Base-by-base conservation (phyloP, 1,140 invertebrate species). In the Drosophila bifasciata region DNA sequence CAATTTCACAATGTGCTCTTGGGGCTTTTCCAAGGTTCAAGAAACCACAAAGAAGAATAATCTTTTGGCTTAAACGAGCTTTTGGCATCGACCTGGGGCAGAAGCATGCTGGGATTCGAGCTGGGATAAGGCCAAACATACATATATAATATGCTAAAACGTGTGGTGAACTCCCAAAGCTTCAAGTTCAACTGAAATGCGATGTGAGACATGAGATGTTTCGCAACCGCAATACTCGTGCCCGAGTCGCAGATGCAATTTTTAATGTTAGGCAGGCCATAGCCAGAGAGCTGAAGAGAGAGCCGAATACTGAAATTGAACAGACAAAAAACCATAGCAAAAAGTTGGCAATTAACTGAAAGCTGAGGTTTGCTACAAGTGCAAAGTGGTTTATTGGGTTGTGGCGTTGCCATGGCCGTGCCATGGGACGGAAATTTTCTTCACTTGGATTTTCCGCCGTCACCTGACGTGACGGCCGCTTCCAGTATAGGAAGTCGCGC, bases 251-350 rank as follows among this genome's bases (percentile, higher is more conserved):
- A 39, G 32, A 55, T 63, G 71, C 71, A 64, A 44, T 80, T 80
- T 79, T 79, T 64, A 79, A 79, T 79, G 76, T 76, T 80, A 79
- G 32, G 16, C 48, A 79, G 79, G 76, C 70, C 76, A 50, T 23
- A 70, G 45, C 25, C 8, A 8, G 28, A 56, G 44, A 50, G 51
- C 36, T n/a, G n/a, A 8, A n/a, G 16, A 49, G 15, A 66, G 21
- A 28, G 43, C 23, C 43, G 59, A 50, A 66, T 49, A 58, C 55
- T 43, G 52, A 58, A 36, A 9, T 28, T 28, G 28, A 28, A 9
- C 2, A 28, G 28, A 28, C 9, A 28, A 28, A 0, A 13, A 36
- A 13, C 32, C 11, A 17, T 28, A 25, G 66, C 68, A 53, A 64
- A 58, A 46, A 51, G 25, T 46, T 67, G 51, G 52, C 66, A 71